Conservation (phyloP, 2,888 invertebrate species). For the Drosophila atripex region DNA sequence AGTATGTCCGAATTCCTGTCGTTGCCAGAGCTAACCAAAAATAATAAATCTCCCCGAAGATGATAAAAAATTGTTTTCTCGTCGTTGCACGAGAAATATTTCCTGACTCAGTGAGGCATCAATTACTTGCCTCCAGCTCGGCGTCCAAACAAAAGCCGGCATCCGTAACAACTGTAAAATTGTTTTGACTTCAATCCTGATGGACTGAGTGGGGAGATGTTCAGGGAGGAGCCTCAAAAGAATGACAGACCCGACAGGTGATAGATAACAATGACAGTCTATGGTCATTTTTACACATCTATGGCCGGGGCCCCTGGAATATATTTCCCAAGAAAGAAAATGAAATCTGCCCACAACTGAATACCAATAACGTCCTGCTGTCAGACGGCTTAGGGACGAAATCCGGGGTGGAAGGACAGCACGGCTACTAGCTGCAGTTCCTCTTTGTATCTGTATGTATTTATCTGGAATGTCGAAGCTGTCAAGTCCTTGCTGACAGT, state of each 20-base stretch:
- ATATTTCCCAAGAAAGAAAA: conserved; percentile 21
- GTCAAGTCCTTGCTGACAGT: conserved; percentile 32
- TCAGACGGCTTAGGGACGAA: conserved; percentile 37
- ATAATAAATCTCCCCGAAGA: conserved; percentile 19
- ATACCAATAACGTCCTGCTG: conserved; percentile 50
- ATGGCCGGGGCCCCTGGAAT: not conserved
- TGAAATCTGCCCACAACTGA: conserved; percentile 50
- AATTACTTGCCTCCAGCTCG: conserved; percentile 34
- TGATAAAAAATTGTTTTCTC: conserved; percentile 19
- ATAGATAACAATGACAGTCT: conserved; percentile 47
- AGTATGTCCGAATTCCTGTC: not conserved
- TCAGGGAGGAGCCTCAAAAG: not conserved
- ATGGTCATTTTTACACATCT: conserved; percentile 43
- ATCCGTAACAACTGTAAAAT: conserved; percentile 43
- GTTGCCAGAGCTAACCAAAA: not conserved
- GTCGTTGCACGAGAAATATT: conserved; percentile 17
- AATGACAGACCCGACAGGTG: conserved; percentile 47
- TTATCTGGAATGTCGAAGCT: conserved; percentile 43
- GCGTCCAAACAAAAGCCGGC: conserved; percentile 36
- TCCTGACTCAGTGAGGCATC: conserved; percentile 37
- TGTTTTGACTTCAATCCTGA: conserved; percentile 36
- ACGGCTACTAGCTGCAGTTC: conserved; percentile 32
- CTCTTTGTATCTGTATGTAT: conserved; percentile 32
- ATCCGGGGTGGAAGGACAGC: not conserved
- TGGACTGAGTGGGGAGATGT: not conserved